Base-by-base conservation (phyloP, 2,888 invertebrate species). In the Fabriciana adippe region DNA sequence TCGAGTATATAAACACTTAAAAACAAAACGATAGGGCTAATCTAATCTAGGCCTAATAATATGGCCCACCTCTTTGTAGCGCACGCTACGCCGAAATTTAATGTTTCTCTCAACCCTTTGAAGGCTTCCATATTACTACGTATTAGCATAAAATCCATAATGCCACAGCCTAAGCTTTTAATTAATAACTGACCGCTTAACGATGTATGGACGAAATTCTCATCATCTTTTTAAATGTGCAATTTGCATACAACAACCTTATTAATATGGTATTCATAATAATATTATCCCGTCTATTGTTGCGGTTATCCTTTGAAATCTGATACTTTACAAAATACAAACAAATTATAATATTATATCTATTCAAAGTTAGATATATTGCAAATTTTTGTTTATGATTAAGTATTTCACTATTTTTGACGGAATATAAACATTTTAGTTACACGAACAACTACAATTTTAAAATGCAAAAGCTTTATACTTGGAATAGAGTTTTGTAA, bases 111-210 rank as follows among this genome's bases (percentile, higher is more conserved):
- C 73, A 70, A 68, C 84, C 86, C 89, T 89, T 91, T 90, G 88
- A 88, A 83, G 81, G 85, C 81, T 80, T 79, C 76, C 85, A 87
- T 88, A 89, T 88, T 88, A 89, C 80, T 78, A 78, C 79, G 82
- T 87, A 90, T 91, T 90, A 90, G 83, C 91, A 90, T 90, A 91
- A 89, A 89, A 85, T 86, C 85, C 86, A 87, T 88, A 88, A 88
- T 86, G 81, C 84, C 81, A 84, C 78, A 81, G 81, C 83, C 82
- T 87, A 85, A 87, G 86, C 89, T 85, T 88, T 87, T 89, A 91
- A 91, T 91, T 91, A 90, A 91, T 92, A 89, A 89, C 86, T 79
- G 81, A 77, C 86, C 83, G 80, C 79, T 83, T 79, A 77, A 72
- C 77, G 70, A 77, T 73, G 78, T 76, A 79, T 80, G 79, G 78